Conservation (phyloP, 2,888 invertebrate genomes). For the Oscheius sp. region DNA sequence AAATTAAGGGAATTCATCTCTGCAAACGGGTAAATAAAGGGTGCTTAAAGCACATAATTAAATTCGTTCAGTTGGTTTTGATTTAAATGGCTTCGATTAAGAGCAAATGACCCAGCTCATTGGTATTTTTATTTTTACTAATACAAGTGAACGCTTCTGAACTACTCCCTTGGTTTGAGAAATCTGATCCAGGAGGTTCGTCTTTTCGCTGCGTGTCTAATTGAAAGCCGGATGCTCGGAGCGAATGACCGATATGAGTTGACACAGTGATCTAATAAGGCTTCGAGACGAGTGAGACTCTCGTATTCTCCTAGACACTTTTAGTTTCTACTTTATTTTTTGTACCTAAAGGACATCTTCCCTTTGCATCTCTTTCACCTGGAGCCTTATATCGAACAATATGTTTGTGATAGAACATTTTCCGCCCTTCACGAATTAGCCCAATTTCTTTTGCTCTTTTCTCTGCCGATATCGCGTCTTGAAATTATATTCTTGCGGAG, state of each 20-base stretch:
- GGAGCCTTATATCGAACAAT: not conserved
- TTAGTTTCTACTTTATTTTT: not conserved
- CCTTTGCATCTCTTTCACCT: not conserved
- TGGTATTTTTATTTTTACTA: no score
- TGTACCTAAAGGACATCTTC: not conserved
- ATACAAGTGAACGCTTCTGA: not conserved
- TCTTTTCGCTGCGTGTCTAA: slow-evolving; percentile 13
- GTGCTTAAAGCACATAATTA: no score
- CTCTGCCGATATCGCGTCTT: not conserved
- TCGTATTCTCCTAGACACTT: not conserved
- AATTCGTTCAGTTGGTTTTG: no score
- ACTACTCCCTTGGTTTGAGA: not conserved
- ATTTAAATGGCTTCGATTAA: no score
- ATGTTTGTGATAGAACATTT: slow-evolving; percentile 9
- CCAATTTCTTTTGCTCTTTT: not conserved
- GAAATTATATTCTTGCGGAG: slow-evolving; percentile 6
- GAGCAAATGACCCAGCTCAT: no score
- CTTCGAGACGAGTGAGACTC: slow-evolving; percentile 5
- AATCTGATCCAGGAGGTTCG: slow-evolving; percentile 8
- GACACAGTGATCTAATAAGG: slow-evolving; percentile 29
- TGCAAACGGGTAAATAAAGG: no score
- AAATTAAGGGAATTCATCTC: no score
- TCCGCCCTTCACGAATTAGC: slow-evolving; percentile 2
- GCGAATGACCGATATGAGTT: slow-evolving; percentile 29
- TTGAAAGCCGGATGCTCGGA: slow-evolving; percentile 26